Evolutionary conservation across 2,113 vertebrate species (phyloP).

Genomic region (Colistium nudipinnis): DNA sequence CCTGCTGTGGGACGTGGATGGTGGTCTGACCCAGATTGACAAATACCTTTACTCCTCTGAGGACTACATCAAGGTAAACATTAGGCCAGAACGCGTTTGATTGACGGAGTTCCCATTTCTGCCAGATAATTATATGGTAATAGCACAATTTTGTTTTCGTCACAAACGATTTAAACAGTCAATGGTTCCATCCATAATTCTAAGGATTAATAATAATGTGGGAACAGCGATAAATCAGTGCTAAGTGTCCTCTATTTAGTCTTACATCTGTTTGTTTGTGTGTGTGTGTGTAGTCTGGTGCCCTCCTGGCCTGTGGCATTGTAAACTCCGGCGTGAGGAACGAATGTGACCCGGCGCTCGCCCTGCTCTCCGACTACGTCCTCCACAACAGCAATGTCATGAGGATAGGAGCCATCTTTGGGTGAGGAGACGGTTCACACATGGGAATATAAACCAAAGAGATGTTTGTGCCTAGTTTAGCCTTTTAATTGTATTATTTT

Average conservation of each 20-base stretch:
- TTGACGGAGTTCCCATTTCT: background rate
- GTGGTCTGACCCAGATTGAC: conserved; percentile 97
- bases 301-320: conserved; percentile 95
- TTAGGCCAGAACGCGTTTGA: background rate
- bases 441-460: background rate
- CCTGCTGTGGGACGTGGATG: conserved; percentile 96
- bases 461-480: background rate
- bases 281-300: conserved; percentile 86
- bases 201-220: background rate
- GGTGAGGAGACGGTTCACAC: conserved; percentile 79
- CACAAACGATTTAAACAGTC: too few species aligned
- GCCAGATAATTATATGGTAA: background rate
- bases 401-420: conserved; percentile 98
- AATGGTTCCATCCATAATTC: too few species aligned
- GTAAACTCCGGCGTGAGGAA: conserved; percentile 98
- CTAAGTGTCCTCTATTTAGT: background rate
- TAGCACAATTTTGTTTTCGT: background rate
- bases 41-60: conserved; percentile 99
- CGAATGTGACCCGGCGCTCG: conserved; percentile 96
- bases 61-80: conserved; percentile 95
- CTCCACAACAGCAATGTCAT: conserved; percentile 98
- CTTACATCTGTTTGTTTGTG: background rate
- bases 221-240: background rate
- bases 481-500: too few species aligned
- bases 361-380: conserved; percentile 95